Evolutionary conservation across 1,140 invertebrate genomes (phyloP).

Genomic region (Formica selysi): DNA sequence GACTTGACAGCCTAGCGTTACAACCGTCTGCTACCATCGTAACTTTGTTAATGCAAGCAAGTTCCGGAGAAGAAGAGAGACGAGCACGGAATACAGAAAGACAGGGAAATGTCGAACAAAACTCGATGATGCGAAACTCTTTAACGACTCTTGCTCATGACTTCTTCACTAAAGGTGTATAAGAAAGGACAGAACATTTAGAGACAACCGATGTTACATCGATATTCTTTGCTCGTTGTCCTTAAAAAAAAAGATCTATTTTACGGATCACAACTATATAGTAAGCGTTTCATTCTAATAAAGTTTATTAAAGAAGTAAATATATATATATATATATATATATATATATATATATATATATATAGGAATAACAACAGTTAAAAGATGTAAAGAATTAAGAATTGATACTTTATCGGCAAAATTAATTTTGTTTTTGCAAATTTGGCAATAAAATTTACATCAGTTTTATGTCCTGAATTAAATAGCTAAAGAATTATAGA

Average conservation of each 20-base stretch:
- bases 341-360: not conserved
- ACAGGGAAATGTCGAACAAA: constrained; percentile 29
- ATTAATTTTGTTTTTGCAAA: not conserved
- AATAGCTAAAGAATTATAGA: not conserved
- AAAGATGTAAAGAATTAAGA: not conserved
- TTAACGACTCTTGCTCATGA: constrained; percentile 66
- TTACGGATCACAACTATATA: not conserved
- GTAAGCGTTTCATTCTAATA: not conserved
- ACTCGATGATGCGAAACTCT: constrained; percentile 64
- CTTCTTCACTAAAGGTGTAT: constrained; percentile 27
- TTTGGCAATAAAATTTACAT: not conserved
- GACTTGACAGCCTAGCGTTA: constrained; percentile 32
- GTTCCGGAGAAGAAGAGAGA: constrained; percentile 29
- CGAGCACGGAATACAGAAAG: not conserved
- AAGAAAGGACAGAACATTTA: constrained; percentile 33
- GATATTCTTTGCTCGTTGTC: constrained; percentile 18
- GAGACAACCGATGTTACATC: constrained; percentile 5
- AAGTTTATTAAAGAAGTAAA: not conserved
- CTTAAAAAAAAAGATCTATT: constrained; percentile 23
- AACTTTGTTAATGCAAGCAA: constrained; percentile 63
- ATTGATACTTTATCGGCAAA: not conserved
- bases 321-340: not conserved
- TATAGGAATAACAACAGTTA: not conserved
- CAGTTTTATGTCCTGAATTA: not conserved
- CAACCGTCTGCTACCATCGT: constrained; percentile 22